A percentile compares a stretch with the other conserved stretches of the same genome.
Conservation (phyloP, 2,113 vertebrate genomes). For the Orthonyx spaldingii region DNA sequence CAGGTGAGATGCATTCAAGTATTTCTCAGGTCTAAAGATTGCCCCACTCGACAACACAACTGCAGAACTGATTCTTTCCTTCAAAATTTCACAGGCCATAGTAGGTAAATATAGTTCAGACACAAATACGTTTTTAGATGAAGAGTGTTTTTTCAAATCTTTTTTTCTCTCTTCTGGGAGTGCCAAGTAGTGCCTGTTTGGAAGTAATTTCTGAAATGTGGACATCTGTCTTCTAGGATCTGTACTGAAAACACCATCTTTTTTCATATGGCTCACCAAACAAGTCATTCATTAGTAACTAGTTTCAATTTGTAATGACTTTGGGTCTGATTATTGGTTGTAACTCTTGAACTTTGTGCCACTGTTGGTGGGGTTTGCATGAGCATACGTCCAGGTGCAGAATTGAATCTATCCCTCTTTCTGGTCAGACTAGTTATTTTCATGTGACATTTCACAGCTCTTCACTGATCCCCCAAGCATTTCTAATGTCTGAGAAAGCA, state of each 20-base stretch:
- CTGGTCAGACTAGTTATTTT: background rate
- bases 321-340: background rate
- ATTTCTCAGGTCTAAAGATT: background rate
- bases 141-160: slow-evolving; percentile 6
- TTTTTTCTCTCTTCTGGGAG: background rate
- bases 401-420: background rate
- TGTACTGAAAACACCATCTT: slow-evolving; percentile 54
- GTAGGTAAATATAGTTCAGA: slow-evolving; percentile 35
- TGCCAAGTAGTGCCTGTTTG: slow-evolving; percentile 32
- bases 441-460: background rate
- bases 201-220: slow-evolving; percentile 52
- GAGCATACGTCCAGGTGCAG: background rate
- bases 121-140: background rate
- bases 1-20: background rate
- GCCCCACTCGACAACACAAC: background rate
- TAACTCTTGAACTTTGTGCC: background rate
- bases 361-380: background rate
- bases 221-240: slow-evolving; percentile 52
- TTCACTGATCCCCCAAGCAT: background rate
- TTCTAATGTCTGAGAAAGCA: background rate
- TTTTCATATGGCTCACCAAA: slow-evolving; percentile 49
- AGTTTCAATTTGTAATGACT: background rate
- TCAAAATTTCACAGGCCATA: background rate
- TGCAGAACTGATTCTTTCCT: background rate
- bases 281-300: slow-evolving; percentile 34